phyloP scores from a whole-genome alignment of 1,140 invertebrate genomes.

The Apis laboriosa region DNA sequence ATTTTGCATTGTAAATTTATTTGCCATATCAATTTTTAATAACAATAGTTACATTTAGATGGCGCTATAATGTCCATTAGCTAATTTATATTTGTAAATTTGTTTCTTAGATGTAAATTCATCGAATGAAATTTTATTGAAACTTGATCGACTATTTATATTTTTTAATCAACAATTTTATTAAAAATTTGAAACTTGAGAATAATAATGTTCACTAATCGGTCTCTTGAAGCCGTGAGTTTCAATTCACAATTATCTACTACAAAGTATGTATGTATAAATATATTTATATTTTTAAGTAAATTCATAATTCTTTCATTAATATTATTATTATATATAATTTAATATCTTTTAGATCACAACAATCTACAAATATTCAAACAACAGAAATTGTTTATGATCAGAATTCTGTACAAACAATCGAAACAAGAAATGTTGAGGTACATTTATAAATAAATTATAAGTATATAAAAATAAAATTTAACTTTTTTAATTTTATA shows the following conservation, averaged over 20 bases:
- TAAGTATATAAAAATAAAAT: neutral
- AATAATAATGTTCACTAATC: slow-evolving; percentile 69
- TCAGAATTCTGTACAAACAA: slow-evolving; percentile 65
- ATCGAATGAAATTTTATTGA: neutral
- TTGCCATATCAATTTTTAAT: neutral
- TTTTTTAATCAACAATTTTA: neutral
- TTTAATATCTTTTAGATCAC: slow-evolving; percentile 53
- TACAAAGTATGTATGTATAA: slow-evolving; percentile 65
- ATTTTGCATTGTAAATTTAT: neutral
- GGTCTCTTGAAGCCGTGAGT: slow-evolving; percentile 67
- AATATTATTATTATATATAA: too few relatives aligned
- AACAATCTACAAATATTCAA: slow-evolving; percentile 68
- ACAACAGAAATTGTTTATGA: slow-evolving; percentile 71
- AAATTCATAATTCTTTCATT: slow-evolving; percentile 11
- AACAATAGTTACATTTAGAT: slow-evolving; percentile 2
- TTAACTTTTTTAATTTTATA: neutral
- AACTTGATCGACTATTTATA: neutral
- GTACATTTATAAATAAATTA: slow-evolving; percentile 54
- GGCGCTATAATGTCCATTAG: neutral
- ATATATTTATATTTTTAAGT: slow-evolving; percentile 3
- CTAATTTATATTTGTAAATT: neutral
- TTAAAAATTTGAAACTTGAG: too few relatives aligned
- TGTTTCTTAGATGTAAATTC: neutral
- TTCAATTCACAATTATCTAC: slow-evolving; percentile 69
- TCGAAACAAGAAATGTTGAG: slow-evolving; percentile 69